Evolutionary conservation across 2,797 vertebrate species (phyloP), one percentile per base, ranked within the genome.

Genomic region (Staurois parvus): DNA sequence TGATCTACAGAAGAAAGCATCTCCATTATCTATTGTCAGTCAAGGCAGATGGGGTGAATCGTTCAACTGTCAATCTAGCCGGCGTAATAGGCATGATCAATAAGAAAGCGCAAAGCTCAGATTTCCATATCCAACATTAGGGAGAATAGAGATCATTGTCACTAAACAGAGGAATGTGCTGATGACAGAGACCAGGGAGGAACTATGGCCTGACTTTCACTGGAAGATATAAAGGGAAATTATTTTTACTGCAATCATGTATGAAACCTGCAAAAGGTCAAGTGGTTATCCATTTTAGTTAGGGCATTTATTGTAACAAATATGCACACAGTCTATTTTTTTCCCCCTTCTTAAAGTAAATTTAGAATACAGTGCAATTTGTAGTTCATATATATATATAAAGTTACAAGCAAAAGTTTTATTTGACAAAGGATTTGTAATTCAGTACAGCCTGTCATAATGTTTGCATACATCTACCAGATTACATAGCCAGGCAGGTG

Each of bases 11-110:
- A 94, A 93, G 94, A 95, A 96, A 94, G 95, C 95, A 95, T 96
- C 95, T 93, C 94, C 93, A 96, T 97, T 95, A 95, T 94, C 92
- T 94, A 90, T 93, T 92, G 95, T 96, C 96, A 96, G 92, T 97
- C 95, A 96, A 92, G 84, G 81, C 91, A 93, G 95, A 96, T 93
- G 93, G 94, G 94, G 91, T 93, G 93, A 96, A 95, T 96, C 95
- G 96, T 94, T 95, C 94, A 93, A 93, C 89, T 96, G 95, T 95
- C 96, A 96, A 95, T 96, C 95, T 92, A 90, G 91, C 92, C 87
- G 87, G 92, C 93, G 91, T 92, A 92, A 91, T 91, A 91, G 89
- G 93, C 94, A 92, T 94, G 95, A 97, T 96, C 95, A 96, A 96
- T 96, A 96, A 88, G 85, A 90, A 88, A 75, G 42, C 66, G 80